Percentiles rank a stretch among this genome's conserved stretches.
These are phyloP conservation scores for Germaria angustata DNA, from an alignment of 2,888 invertebrate genomes.

Conservation along the genomic window DNA sequence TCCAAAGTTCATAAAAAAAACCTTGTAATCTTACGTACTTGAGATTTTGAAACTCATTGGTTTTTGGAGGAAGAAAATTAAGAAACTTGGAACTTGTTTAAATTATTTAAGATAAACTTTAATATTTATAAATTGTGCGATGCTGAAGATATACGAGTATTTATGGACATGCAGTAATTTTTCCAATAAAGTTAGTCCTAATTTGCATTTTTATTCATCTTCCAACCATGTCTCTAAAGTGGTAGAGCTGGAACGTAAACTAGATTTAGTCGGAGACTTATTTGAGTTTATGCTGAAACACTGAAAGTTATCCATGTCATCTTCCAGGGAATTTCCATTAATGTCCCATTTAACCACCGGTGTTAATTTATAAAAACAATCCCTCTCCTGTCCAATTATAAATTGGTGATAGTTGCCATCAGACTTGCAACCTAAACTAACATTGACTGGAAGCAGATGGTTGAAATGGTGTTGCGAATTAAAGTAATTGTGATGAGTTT, in stretches of 20 bases:
- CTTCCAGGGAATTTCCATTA: constrained; percentile 77
- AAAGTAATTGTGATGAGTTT: constrained; percentile 49
- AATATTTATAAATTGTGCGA: not conserved
- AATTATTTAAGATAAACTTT: not conserved
- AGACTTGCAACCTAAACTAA: constrained; percentile 75
- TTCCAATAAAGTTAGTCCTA: not conserved
- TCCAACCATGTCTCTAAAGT: constrained; percentile 80
- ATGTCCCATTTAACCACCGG: constrained; percentile 78
- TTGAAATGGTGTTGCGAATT: constrained; percentile 59
- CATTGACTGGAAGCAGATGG: constrained; percentile 71
- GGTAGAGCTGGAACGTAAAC: constrained; percentile 78
- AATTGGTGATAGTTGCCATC: constrained; percentile 75
- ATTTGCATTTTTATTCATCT: constrained; percentile 71
- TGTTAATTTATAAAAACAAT: constrained; percentile 69
- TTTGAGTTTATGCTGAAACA: constrained; percentile 72
- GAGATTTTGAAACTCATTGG: not conserved
- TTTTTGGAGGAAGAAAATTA: not conserved
- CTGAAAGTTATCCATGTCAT: constrained; percentile 69
- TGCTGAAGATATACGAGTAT: not conserved
- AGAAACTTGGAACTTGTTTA: not conserved
- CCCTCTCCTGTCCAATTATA: constrained; percentile 74
- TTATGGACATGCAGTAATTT: not conserved
- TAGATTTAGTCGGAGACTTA: constrained; percentile 74
- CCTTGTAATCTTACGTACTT: not conserved
- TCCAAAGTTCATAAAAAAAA: too few species aligned